phyloP scores from a whole-genome alignment of 2,113 vertebrate genomes.

The Sterna hirundo region DNA sequence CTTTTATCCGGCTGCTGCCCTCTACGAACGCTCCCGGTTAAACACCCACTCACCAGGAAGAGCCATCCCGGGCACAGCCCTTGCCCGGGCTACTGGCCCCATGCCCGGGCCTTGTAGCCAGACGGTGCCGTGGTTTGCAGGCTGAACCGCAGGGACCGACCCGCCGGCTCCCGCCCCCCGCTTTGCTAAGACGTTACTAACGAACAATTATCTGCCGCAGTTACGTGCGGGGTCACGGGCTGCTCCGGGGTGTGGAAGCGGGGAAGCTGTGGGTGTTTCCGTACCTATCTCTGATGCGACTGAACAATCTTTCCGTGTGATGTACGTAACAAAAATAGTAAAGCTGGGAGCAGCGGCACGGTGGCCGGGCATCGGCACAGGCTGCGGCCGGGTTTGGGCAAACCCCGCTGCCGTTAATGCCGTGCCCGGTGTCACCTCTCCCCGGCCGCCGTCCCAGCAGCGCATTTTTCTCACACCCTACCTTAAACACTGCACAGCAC shows the following conservation, averaged over 20 bases:
- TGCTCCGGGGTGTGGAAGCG: background rate
- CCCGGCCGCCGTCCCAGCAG: background rate
- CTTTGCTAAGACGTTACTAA: background rate
- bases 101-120: background rate
- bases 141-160: background rate
- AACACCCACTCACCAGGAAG: background rate
- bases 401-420: accelerated
- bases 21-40: background rate
- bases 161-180: background rate
- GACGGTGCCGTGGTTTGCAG: background rate
- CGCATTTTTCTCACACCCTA: background rate
- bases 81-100: background rate
- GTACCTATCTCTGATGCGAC: accelerated
- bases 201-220: background rate
- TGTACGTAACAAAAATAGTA: accelerated
- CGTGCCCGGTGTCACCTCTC: background rate
- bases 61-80: background rate
- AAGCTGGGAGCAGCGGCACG: accelerated
- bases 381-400: background rate
- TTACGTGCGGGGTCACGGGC: accelerated
- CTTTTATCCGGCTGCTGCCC: background rate
- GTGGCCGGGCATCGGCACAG: background rate
- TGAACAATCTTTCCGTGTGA: accelerated
- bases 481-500: background rate
- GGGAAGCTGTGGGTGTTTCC: background rate